Base-by-base conservation (phyloP, 2,888 invertebrate genomes). In the Troglohyphantes excavatus region DNA sequence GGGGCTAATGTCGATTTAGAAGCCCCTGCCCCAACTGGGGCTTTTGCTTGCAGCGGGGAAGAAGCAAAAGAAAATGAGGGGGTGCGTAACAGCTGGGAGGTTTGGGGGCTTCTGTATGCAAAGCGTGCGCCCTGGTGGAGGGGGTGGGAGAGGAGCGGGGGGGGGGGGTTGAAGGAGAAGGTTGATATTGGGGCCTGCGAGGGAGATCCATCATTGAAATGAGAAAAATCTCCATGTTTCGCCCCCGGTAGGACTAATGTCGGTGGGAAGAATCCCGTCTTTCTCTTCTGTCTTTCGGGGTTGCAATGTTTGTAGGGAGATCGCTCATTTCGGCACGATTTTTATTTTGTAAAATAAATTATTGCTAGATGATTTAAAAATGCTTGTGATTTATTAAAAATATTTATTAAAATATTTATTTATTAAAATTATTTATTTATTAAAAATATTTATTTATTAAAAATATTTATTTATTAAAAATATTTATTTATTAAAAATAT, bases 181-280 rank as follows among this genome's bases (percentile, higher is more conserved):
- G 75, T 75, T 67, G 75, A 73, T 73, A 82, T 89, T 73, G 78
- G 81, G 59, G 39, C 65, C 39, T 65, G 53, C 75, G 61, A 75
- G 82, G 81, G 88, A 89, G 88, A 89, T 89, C 88, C 88, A 89
- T 89, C 88, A 89, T 89, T 82, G 88, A 89, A 89, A 89, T 89
- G 88, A 89, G 88, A 89, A 89, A 89, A 89, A 89, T 89, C 88
- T 82, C 88, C 88, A 88, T 88, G 87, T 88, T 87, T 81, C 53
- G 53, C 81, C 81, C n/a, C n/a, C n/a, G n/a, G 79, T 78, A 88
- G 87, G 88, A 82, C 88, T 89, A 89, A 89, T 89, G 88, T 89
- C 68, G 63, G 68, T 79, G 76, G 82, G 82, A 82, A 75, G 67
- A 63, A 75, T 75, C 88, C 81, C 83, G 33, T 83, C 43, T 63